Base-by-base conservation (phyloP, 2,113 vertebrate genomes). In the Empidonax traillii region DNA sequence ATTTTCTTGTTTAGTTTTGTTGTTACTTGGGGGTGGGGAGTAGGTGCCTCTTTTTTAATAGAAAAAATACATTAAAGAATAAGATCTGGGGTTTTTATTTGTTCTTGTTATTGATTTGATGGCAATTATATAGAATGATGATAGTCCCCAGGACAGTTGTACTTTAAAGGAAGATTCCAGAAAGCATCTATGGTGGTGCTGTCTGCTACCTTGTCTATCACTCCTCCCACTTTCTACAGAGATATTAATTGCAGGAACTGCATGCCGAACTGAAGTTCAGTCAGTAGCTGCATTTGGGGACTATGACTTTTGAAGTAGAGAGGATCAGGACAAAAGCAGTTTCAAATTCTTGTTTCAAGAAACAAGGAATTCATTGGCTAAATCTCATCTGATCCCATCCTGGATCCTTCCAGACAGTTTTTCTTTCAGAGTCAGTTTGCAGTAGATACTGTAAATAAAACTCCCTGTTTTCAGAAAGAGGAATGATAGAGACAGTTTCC, bases 121-220 rank as follows among this genome's bases (percentile, higher is more conserved):
- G 71, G 55, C 3, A 39, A 62, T 27, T 67, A 39, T 17, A 37
- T 4, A 47, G 8, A 49, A 80, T 37, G 0, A 23, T 15, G 44
- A 59, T 47, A 49, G 9, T 33, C 21, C 39, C 35, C 33, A 53
- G 31, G 15, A 66, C 13, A 66, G 4, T 4, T 41, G 12, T 19
- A 74, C 2, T 71, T 62, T 31, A 66, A 17, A 71, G 56, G 8
- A 85, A 49, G 4, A 25, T 14, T 87, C 33, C 39, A 68, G 56
- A 61, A 86, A 51, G 3, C 24, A 35, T 35, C 39, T 75, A 6
- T 31, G 33, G 12, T 1, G 0, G 0, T 78, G 28, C 2, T 11
- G 6, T 51, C 69, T 75, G 51, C 19, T 61, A 37, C 12, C 19
- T 63, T 53, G 11, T 58, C 30, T 71, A 47, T 59, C 31, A 28